A percentile compares a stretch with the other conserved stretches of the same genome.
These are phyloP conservation scores for Siphlonurus alternatus DNA, from an alignment of 2,888 invertebrate genomes.

Conservation along the genomic window DNA sequence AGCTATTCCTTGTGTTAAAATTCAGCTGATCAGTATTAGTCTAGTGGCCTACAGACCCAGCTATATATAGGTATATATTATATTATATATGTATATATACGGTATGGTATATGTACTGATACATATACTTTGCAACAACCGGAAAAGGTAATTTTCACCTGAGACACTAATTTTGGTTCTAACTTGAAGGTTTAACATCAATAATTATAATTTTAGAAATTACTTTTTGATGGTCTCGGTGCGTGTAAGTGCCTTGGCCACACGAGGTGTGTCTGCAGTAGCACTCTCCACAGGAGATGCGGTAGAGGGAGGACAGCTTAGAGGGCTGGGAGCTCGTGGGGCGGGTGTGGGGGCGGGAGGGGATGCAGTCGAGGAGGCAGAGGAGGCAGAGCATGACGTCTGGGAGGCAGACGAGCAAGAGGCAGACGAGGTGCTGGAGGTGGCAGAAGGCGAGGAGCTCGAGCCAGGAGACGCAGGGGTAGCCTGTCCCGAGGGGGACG, in stretches of 20 bases:
- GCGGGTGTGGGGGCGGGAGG: background rate
- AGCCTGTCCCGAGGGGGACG: background rate
- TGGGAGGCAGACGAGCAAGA: background rate
- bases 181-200: too few species aligned
- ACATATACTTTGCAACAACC: too few species aligned
- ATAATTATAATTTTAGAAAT: too few species aligned
- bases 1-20: too few species aligned
- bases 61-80: too few species aligned
- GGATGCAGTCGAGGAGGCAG: background rate
- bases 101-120: too few species aligned
- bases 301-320: background rate
- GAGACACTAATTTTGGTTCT: too few species aligned
- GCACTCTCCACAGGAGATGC: background rate
- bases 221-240: constrained; percentile 1
- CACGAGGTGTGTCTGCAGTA: background rate
- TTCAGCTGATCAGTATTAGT: too few species aligned
- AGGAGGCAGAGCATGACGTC: background rate
- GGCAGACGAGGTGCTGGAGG: constrained; percentile 1
- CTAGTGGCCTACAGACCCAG: too few species aligned
- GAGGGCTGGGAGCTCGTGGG: background rate
- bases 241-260: background rate
- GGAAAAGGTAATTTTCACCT: too few species aligned
- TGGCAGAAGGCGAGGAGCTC: background rate
- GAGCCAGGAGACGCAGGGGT: background rate
- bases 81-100: too few species aligned